Evolutionary conservation across 2,888 invertebrate genomes (phyloP), one percentile per base, ranked within the genome.

Genomic region (Pollenia labialis): DNA sequence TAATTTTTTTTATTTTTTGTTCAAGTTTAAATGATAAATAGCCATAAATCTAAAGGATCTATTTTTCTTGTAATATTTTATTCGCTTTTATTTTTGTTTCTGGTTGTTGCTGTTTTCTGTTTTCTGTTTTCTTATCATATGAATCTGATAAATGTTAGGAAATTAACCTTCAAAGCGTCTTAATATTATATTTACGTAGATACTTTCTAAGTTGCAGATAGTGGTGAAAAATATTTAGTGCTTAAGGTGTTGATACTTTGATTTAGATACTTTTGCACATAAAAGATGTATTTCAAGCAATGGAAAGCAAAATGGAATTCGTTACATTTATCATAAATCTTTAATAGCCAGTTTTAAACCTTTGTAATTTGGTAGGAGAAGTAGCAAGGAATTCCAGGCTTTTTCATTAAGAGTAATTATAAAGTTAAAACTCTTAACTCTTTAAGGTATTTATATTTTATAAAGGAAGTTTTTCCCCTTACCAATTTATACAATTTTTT

Each of bases 81-180:
- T 23, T 69, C 48, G n/a, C 4, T 16, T 23, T 0, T 56, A 6
- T 40, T 50, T 79, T 48, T 12, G 14, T 50, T 42, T 66, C 6
- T 42, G 4, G 8, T 46, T 54, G 16, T 69, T 72, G 16, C 16
- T 50, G 3, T 58, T 60, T 12, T 3, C 16, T 10, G 11, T 16
- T 56, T 12, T n/a, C n/a, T n/a, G n/a, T n/a, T n/a, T 42, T 50
- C 42, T 72, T 69, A 80, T 80, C 46, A 40, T 32, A 46, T 60
- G 52, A 54, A 16, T 64, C 76, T 86, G 80, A 80, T 80, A 80
- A 86, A 83, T 83, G 83, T 86, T 50, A n/a, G 46, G 44, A 86
- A 86, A 86, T 83, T 83, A 86, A 86, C 83, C 86, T 83, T 76
- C 75, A 66, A 80, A 83, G 50, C 76, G 71, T 42, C 58, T 82